Base-by-base conservation (phyloP, 1,140 invertebrate species). In the Ceratoteleas bidentatus region DNA sequence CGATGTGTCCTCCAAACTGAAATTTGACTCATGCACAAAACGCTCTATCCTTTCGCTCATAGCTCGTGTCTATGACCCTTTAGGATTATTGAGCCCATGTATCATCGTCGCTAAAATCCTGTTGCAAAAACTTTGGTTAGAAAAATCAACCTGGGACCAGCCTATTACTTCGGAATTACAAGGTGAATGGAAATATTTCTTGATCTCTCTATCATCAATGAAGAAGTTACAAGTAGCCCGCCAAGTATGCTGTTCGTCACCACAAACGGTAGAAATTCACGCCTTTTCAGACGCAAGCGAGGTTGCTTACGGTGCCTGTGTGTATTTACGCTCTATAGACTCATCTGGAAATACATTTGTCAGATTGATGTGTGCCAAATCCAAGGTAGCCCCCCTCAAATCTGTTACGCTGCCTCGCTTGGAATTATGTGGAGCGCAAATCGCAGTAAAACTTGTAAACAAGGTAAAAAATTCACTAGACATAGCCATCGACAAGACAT, bases 361-460 rank as follows among this genome's bases (percentile, higher is more conserved):
- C n/a, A 45, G 13, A n/a, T n/a, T 45, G 43, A 6, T 45, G 43
- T 45, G 43, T n/a, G 43, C 43, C 6, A 45, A 45, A 45, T n/a
- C 43, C 6, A 45, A 45, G 6, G 43, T 45, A 11, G 43, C 43
- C 5, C 43, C 43, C 6, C 11, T 45, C 6, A 45, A 45, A 45
- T n/a, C 11, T n/a, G 43, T 45, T n/a, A 45, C 43, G 5, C 10
- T 45, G 13, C 43, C 43, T 6, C 43, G 43, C 6, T 13, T 45
- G 10, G 92, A 93, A 82, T 78, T 93, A n/a, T 87, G 83, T 64
- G 92, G 85, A 6, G 92, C 92, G 3, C 6, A 56, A 32, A 11
- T 64, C 0, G 1, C 58, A 2, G 57, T 45, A 6, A 33, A 10
- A 52, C 24, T 73, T 2, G 50, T 57, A n/a, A n/a, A 53, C 2